Evolutionary conservation across 2,888 invertebrate genomes (phyloP).

Genomic region (Drosophila formosana): DNA sequence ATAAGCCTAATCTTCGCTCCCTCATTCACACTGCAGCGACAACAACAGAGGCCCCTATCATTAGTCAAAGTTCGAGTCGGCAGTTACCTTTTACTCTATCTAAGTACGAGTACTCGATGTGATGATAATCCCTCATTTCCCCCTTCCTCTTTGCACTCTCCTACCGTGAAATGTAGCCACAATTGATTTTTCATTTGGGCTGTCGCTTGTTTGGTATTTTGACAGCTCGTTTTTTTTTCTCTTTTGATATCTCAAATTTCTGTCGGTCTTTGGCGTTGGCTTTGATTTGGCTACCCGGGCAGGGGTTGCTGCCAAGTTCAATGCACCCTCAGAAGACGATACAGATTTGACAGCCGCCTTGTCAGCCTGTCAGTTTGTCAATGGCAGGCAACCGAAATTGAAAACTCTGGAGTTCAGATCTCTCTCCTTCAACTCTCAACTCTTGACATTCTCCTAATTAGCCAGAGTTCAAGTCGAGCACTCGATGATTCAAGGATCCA

Average conservation of each 20-base stretch:
- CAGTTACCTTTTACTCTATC: conserved; percentile 39
- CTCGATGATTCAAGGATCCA: conserved; percentile 21
- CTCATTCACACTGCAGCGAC: conserved; percentile 33
- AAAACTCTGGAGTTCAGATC: conserved; percentile 28
- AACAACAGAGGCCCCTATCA: conserved; percentile 67
- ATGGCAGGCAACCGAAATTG: conserved; percentile 43
- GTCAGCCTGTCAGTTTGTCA: conserved; percentile 69
- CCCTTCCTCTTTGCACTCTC: conserved; percentile 1
- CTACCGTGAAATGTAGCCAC: conserved; percentile 27
- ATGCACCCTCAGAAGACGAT: conserved; percentile 56
- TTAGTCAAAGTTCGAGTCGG: conserved; percentile 59
- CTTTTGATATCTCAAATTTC: conserved; percentile 75
- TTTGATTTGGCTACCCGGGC: conserved; percentile 53
- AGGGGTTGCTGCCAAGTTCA: conserved; percentile 62
- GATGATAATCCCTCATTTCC: conserved; percentile 13
- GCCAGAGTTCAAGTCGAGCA: conserved; percentile 32
- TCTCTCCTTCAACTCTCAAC: neutral
- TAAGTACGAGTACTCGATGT: conserved; percentile 25
- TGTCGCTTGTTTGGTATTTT: conserved; percentile 67
- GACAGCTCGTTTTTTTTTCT: conserved; percentile 58
- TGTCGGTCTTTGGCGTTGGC: conserved; percentile 36
- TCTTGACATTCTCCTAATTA: conserved; percentile 48
- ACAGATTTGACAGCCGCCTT: conserved; percentile 54
- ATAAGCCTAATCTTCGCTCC: conserved; percentile 42
- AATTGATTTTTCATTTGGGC: conserved; percentile 58